phyloP scores from a whole-genome alignment of 2,888 invertebrate species.

The Xanthorhoe designata region DNA sequence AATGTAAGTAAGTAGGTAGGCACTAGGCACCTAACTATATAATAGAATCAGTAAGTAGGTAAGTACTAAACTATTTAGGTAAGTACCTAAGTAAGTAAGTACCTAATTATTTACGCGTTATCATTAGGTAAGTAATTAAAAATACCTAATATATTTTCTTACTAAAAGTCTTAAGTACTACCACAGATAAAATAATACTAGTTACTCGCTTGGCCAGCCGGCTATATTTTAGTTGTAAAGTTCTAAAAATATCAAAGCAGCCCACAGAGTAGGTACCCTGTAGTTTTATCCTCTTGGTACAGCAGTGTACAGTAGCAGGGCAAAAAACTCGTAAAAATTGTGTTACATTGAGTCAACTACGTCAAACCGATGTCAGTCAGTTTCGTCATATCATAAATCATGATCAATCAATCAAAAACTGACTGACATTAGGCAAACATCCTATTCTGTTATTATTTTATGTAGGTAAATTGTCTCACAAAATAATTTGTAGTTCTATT shows the following conservation, averaged over 20 bases:
- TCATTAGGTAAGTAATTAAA: no score
- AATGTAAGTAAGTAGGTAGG: no score
- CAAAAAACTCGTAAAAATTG: conserved; percentile 15
- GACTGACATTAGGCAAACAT: background rate
- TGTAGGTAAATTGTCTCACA: background rate
- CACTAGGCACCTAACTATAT: no score
- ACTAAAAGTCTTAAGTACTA: no score
- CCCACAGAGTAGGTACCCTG: conserved; percentile 13
- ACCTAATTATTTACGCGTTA: no score
- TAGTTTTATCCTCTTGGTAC: conserved; percentile 24
- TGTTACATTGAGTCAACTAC: background rate
- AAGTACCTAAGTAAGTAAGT: no score
- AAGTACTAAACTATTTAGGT: no score
- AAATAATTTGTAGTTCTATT: background rate
- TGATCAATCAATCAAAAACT: background rate
- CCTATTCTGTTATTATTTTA: background rate
- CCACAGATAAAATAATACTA: no score
- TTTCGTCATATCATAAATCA: no score
- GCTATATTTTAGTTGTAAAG: background rate
- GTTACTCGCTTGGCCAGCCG: no score
- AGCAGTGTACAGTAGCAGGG: conserved; percentile 6
- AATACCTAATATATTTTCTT: no score
- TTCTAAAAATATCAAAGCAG: conserved; percentile 18
- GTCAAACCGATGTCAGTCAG: background rate
- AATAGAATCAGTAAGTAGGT: no score